Evolutionary conservation across 1,140 invertebrate genomes (phyloP), one percentile per base, ranked within the genome.

Genomic region (Amyelois transitella): DNA sequence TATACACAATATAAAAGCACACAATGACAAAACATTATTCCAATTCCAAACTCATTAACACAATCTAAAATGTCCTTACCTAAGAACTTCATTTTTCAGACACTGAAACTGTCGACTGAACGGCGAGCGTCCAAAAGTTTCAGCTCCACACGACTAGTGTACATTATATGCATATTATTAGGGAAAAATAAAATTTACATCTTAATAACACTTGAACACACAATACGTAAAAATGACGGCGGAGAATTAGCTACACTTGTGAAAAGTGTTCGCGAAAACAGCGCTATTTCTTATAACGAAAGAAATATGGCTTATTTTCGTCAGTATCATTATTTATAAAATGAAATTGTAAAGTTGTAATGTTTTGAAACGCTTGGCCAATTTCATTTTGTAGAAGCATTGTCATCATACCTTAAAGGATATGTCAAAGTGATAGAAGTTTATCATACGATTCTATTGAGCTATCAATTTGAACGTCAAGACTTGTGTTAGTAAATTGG

Each of bases 131-230:
- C 12, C 38, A 53, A 38, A 24, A 53, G 51, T 45, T 38, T 44
- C 18, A n/a, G 45, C n/a, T 17, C n/a, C 10, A 19, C 6, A n/a
- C 5, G 17, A 24, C 51, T 14, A 45, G 20, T 38, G n/a, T 19
- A 38, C 17, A 53, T n/a, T n/a, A n/a, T n/a, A n/a, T n/a, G n/a
- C n/a, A n/a, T n/a, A n/a, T n/a, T 43, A 21, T 52, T 52, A 45
- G 8, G 22, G 51, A 44, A 44, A 53, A 44, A 53, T 24, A 24
- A 20, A 18, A 53, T 53, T 53, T 45, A 17, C 51, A 53, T 53
- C 18, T 53, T 18, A 53, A 53, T 53, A 53, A 14, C 38, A 51
- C 2, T 18, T 51, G 28, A 19, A 12, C 18, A 51, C 14, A 51
- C 50, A 43, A 51, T n/a, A 48, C 45, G 45, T 48, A 48, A 10